Evolutionary conservation across 2,888 invertebrate species (phyloP), one percentile per base, ranked within the genome.

Genomic region (Coleophora deauratella): DNA sequence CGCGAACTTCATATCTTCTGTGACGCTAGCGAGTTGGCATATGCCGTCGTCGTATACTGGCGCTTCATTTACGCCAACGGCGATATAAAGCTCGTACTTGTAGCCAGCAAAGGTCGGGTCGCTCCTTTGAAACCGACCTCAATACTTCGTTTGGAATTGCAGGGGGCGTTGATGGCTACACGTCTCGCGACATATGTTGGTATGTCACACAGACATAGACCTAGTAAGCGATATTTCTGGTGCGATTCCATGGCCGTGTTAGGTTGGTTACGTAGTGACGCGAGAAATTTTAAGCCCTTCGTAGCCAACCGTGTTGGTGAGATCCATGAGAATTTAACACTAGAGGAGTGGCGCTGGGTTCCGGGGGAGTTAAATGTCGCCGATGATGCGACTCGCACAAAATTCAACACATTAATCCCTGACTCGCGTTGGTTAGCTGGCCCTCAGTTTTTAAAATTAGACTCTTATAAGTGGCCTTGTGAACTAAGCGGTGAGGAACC

Each of bases 1-100:
- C n/a, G 37, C 32, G 35, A 45, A 27, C 27, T 43, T 3, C 45
- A 45, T 31, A 13, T 43, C 9, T 45, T 45, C 36, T 27, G 40
- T 21, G 45, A 45, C 15, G 42, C 42, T 9, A 42, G 42, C 1
- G n/a, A 35, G 2, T 33, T 37, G 10, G 45, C 42, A 32, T 38
- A 40, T 37, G 40, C 40, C 33, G 42, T 42, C 7, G 45, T 40
- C n/a, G 42, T 33, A 7, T 45, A 45, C 14, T 37, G 27, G 28
- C 37, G 37, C 7, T 28, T n/a, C 11, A 13, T 3, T 2, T 21
- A 21, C 21, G 3, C 9, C 6, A 11, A 28, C 11, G 30, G 15
- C 11, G 28, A 30, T n/a, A 9, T 28, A 10, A 21, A 1, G 3
- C 35, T 35, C 4, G 27, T 35, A 9, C 35, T 40, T 11, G 14